Evolutionary conservation across 1,140 invertebrate species (phyloP), one percentile per base, ranked within the genome.

Genomic region (Nebria ingens): DNA sequence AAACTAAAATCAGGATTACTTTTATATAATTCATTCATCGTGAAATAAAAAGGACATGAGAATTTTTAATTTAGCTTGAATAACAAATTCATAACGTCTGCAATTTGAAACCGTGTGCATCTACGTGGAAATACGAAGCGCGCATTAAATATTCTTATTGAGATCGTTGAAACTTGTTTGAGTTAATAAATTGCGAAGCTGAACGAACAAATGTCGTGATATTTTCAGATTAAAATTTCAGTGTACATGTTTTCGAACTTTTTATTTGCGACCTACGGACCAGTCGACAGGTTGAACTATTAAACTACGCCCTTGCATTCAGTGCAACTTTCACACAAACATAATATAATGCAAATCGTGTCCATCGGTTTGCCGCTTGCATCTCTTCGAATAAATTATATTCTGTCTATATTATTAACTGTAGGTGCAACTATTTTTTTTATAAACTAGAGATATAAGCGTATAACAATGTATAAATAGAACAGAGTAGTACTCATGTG

Each of bases 221-320:
- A 45, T 45, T 45, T 45, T 45, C 40, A 17, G 9, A 17, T 45
- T 45, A 45, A 45, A 11, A 17, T 45, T 45, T 45, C 40, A 45
- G n/a, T 9, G 40, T 17, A 45, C 40, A 45, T 11, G 40, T 11
- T 45, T 17, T 17, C 17, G 40, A 45, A 12, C 15, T 45, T 45
- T 9, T 34, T n/a, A 45, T 45, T 13, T 29, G 25, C 6, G 40
- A 45, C 15, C 15, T 11, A 45, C 15, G 40, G n/a, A n/a, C n/a
- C n/a, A n/a, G n/a, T 45, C 17, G 40, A 9, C 40, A 12, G 40
- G 9, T 9, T 45, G 25, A 6, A 34, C 25, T 34, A 34, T 34
- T 34, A 34, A 34, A 9, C n/a, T n/a, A n/a, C 25, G 25, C 25
- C 25, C 25, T n/a, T n/a, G n/a, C 25, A n/a, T 34, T 34, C 25